Conservation (phyloP, 2,888 invertebrate genomes). For the Melanchra persicariae region DNA sequence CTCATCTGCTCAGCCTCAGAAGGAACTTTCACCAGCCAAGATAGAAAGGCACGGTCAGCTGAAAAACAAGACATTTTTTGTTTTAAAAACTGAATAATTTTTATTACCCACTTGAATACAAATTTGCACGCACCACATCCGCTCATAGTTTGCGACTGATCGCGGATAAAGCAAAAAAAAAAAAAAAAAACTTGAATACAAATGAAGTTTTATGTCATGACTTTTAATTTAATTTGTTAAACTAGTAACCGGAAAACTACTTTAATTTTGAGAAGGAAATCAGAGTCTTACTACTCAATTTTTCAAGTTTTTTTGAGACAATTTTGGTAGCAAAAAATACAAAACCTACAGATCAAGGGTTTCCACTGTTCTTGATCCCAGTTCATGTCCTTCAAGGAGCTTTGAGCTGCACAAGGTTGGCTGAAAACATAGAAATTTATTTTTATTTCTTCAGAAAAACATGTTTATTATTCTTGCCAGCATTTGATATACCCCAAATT, state of each 20-base stretch:
- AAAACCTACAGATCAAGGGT: conserved; percentile 94
- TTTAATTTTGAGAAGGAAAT: too few relatives aligned
- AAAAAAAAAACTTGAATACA: conserved; percentile 2
- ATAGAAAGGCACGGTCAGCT: conserved; percentile 98
- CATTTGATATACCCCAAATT: conserved; percentile 1
- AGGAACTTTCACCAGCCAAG: conserved; percentile 99
- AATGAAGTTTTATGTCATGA: conserved; percentile 13
- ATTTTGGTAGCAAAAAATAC: background rate
- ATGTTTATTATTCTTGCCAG: background rate
- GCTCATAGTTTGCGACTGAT: too few relatives aligned
- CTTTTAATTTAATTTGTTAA: conserved; percentile 16
- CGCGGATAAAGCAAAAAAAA: too few relatives aligned
- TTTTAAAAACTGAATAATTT: conserved; percentile 15
- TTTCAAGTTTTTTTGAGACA: background rate
- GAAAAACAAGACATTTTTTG: conserved; percentile 19
- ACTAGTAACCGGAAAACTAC: background rate
- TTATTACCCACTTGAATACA: background rate
- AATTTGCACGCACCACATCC: too few relatives aligned
- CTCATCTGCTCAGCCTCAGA: conserved; percentile 98
- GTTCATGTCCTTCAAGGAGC: conserved; percentile 99
- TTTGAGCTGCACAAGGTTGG: conserved; percentile 99
- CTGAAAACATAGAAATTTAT: conserved; percentile 74
- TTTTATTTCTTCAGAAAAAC: background rate
- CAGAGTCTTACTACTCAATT: too few relatives aligned
- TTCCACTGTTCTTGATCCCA: conserved; percentile 99